Conservation (phyloP, 2,113 vertebrate species). For the Callaeas wilsoni region DNA sequence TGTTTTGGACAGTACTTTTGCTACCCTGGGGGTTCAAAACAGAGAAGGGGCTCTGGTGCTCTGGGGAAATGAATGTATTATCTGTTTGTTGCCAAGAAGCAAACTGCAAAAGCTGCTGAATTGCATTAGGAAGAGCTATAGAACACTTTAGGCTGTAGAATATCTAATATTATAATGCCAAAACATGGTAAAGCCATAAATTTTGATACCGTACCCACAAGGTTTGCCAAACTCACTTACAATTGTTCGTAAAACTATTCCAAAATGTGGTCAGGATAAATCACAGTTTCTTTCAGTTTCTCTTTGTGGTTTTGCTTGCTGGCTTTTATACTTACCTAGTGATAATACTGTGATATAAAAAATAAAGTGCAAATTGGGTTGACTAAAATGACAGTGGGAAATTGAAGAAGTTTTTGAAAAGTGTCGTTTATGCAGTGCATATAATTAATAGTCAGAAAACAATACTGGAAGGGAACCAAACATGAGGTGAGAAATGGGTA, state of each 20-base stretch:
- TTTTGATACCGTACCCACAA: not conserved
- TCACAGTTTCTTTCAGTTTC: not conserved
- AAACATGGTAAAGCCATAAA: not conserved
- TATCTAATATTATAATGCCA: not conserved
- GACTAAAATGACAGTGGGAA: constrained; percentile 3
- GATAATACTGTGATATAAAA: not conserved
- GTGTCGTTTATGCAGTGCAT: not conserved
- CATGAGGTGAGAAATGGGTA: not conserved
- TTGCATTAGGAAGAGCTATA: not conserved
- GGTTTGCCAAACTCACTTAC: not conserved
- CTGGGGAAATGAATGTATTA: not conserved
- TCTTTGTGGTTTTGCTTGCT: not conserved
- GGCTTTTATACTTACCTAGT: not conserved
- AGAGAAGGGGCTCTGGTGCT: not conserved
- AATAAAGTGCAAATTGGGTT: not conserved
- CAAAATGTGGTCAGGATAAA: not conserved
- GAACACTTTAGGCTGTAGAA: not conserved
- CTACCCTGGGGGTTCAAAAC: not conserved
- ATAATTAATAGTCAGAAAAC: not conserved
- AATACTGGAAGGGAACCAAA: not conserved
- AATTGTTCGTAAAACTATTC: not conserved
- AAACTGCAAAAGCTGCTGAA: not conserved
- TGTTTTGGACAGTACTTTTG: not conserved
- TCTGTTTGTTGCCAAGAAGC: not conserved
- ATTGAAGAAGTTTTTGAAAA: not conserved